Evolutionary conservation across 2,113 vertebrate genomes (phyloP), one percentile per base, ranked within the genome.

Genomic region (Montifringilla adamsi): DNA sequence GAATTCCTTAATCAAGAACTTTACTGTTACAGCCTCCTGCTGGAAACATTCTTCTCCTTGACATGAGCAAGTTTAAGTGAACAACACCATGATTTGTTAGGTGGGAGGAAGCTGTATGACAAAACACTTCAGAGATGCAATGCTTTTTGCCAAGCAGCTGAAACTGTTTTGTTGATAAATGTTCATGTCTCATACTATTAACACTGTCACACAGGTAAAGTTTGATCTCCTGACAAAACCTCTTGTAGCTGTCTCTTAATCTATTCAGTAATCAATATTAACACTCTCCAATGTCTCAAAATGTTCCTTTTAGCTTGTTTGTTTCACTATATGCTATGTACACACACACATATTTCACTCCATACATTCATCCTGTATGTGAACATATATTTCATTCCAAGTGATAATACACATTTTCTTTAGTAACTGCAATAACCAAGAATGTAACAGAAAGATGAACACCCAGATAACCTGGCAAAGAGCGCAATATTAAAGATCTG

Each of bases 61-160:
- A 96, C 93, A 87, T 13, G 52, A 96, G 79, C 84, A 97, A 95
- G 95, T 95, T 96, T 92, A 95, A 97, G 85, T 44, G 78, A 90
- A 92, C 95, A 97, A 82, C 58, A 83, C n/a, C n/a, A 30, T 98
- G 97, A 98, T 98, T 98, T 97, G 96, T 98, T 97, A 96, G 94
- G 95, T 95, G 96, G 76, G 89, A 95, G 96, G 96, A 94, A 92
- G 62, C 69, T 41, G 41, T 94, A 73, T 89, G 94, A 97, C 95
- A 97, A 95, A 97, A 95, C 83, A 95, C 93, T 96, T 97, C 93
- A 90, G 94, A 87, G 96, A 95, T 82, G 81, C 68, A 92, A 97
- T 94, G 72, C 15, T 81, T 96, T 97, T 87, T 96, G 88, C 93
- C 97, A 93, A 95, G 95, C 94, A 96, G 95, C 94, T 92, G 92